A percentile compares a stretch with the other conserved stretches of the same genome.
These are phyloP conservation scores for Leistus spinibarbis DNA, from an alignment of 2,888 invertebrate genomes.

Conservation along the genomic window DNA sequence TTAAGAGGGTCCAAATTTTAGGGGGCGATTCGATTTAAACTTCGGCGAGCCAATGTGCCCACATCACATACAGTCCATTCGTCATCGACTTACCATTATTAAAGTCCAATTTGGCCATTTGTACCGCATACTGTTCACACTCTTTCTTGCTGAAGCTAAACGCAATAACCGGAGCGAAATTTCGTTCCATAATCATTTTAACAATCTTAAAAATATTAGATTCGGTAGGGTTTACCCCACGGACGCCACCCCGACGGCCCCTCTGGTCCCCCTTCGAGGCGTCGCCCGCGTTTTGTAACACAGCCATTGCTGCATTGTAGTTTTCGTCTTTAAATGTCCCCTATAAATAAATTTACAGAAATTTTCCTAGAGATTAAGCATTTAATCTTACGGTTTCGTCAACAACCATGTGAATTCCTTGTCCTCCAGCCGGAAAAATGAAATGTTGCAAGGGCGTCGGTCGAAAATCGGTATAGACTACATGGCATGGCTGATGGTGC, in stretches of 20 bases:
- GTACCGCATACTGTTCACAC: conserved; percentile 95
- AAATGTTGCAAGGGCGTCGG: conserved; percentile 99
- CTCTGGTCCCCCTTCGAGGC: conserved; percentile 81
- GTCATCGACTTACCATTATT: conserved; percentile 70
- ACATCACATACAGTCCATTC: conserved; percentile 1
- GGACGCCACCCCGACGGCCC: conserved; percentile 76
- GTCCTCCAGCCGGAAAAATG: conserved; percentile 95
- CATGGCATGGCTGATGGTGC: conserved; percentile 97
- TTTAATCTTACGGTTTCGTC: conserved; percentile 74
- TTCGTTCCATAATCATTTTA: conserved; percentile 98
- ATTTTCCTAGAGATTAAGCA: neutral
- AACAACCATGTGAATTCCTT: conserved; percentile 94
- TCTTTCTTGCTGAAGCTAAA: conserved; percentile 99
- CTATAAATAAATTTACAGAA: conserved; percentile 53
- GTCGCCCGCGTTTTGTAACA: conserved; percentile 81
- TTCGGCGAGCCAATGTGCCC: too few species aligned
- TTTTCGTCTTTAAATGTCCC: conserved; percentile 97
- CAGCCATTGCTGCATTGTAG: conserved; percentile 96
- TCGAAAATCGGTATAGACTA: conserved; percentile 97
- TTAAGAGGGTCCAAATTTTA: too few species aligned
- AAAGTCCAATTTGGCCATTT: conserved; percentile 96
- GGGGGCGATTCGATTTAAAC: too few species aligned
- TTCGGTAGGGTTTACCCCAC: conserved; percentile 66
- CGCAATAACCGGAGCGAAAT: conserved; percentile 97
- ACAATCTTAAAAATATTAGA: conserved; percentile 96